Evolutionary conservation across 1,140 invertebrate genomes (phyloP).

Genomic region (Drosophila nebulosa): DNA sequence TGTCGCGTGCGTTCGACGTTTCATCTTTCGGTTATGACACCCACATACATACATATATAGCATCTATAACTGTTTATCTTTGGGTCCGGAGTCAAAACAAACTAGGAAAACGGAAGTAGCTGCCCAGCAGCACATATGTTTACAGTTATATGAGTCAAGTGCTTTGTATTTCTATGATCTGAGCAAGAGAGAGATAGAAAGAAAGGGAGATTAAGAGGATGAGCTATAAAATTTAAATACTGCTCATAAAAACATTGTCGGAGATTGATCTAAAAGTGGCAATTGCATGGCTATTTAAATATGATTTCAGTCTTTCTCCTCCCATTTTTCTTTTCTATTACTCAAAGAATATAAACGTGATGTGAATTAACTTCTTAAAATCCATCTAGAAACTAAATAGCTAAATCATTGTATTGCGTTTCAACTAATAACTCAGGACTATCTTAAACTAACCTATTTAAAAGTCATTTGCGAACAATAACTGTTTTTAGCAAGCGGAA

Average conservation of each 20-base stretch:
- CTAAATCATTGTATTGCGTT: too few species aligned
- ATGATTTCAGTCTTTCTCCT: background rate
- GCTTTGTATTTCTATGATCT: conserved; percentile 64
- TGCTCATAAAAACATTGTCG: conserved; percentile 36
- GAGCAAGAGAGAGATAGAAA: background rate
- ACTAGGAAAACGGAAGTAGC: conserved; percentile 53
- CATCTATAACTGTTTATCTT: conserved; percentile 53
- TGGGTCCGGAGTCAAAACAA: conserved; percentile 61
- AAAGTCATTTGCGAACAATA: too few species aligned
- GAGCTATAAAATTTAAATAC: conserved; percentile 43
- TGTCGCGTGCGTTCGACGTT: conserved; percentile 48
- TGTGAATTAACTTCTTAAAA: too few species aligned
- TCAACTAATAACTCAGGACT: too few species aligned
- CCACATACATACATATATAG: conserved; percentile 26
- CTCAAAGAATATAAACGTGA: too few species aligned
- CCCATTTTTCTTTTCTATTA: too few species aligned
- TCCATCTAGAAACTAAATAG: too few species aligned
- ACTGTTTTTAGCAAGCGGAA: too few species aligned
- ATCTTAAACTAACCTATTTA: too few species aligned
- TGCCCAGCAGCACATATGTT: conserved; percentile 28
- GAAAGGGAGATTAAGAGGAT: background rate
- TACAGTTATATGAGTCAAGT: conserved; percentile 62
- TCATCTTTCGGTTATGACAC: conserved; percentile 63
- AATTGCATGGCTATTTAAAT: conserved; percentile 47
- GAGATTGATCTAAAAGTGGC: conserved; percentile 47